These are phyloP conservation scores for Caprella mutica DNA, from an alignment of 2,888 invertebrate genomes.

Conservation along the genomic window DNA sequence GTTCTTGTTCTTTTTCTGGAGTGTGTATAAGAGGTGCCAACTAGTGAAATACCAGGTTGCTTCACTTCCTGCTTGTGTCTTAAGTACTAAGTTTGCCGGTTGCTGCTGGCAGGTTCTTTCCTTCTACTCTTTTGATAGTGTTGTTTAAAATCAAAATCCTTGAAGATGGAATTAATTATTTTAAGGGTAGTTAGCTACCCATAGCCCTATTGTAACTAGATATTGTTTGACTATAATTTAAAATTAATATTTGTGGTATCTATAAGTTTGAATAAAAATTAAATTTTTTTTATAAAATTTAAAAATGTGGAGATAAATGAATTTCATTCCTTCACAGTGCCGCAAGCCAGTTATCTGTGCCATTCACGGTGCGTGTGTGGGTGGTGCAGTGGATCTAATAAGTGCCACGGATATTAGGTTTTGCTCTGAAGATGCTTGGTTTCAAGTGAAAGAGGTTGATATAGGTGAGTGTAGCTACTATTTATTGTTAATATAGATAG, in stretches of 20 bases:
- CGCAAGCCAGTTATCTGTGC: conserved; percentile 82
- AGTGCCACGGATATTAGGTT: conserved; percentile 84
- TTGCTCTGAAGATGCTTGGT: conserved; percentile 78
- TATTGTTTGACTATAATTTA: neutral
- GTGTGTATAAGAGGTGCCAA: too few species aligned
- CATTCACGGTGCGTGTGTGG: conserved; percentile 77
- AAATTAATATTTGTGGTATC: neutral
- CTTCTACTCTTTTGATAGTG: too few species aligned
- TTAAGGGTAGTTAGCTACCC: too few species aligned
- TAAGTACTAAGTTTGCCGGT: too few species aligned
- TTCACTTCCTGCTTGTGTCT: too few species aligned
- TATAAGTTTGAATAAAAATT: neutral
- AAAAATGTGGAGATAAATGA: too few species aligned
- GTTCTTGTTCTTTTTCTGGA: too few species aligned
- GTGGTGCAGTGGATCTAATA: conserved; percentile 79
- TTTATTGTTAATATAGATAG: too few species aligned
- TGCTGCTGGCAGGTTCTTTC: too few species aligned
- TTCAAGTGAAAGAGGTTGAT: conserved; percentile 73
- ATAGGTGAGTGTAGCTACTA: conserved; percentile 40
- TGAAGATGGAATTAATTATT: too few species aligned
- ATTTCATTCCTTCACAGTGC: conserved; percentile 47
- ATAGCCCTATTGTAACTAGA: neutral
- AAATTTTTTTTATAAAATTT: conserved; percentile 9
- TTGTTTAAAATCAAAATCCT: too few species aligned
- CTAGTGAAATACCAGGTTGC: too few species aligned